Conservation (phyloP, 2,113 vertebrate genomes). For the Raja brachyura region DNA sequence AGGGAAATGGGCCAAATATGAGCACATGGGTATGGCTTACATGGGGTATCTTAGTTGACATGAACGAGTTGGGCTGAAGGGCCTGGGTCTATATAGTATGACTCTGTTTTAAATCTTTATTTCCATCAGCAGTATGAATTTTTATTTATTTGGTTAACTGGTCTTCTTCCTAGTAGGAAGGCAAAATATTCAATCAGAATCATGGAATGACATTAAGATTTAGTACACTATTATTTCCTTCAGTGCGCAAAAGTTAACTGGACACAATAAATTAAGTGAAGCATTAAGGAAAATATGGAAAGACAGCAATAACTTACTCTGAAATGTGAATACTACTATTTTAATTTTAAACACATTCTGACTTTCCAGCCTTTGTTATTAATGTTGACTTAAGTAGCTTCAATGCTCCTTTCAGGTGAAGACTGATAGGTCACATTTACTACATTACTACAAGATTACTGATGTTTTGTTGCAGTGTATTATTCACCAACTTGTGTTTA, state of each 20-base stretch:
- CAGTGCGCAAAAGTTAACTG: neutral
- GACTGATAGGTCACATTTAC: neutral
- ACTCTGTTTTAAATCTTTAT: neutral
- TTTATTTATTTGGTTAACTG: neutral
- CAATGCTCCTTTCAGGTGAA: neutral
- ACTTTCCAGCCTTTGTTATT: neutral
- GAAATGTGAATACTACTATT: neutral
- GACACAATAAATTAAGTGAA: neutral
- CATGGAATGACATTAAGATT: neutral
- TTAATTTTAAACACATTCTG: neutral
- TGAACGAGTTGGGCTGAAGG: too few relatives aligned
- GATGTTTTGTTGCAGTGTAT: neutral
- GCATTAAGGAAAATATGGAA: neutral
- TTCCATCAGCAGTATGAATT: neutral
- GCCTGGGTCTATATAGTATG: too few relatives aligned
- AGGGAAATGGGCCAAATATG: too few relatives aligned
- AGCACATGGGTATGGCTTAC: too few relatives aligned
- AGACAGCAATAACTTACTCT: neutral
- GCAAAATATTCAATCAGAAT: neutral
- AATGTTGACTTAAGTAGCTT: neutral
- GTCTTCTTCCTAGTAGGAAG: neutral
- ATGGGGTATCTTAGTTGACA: too few relatives aligned
- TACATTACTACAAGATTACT: neutral
- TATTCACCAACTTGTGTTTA: neutral
- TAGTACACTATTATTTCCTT: neutral